Evolutionary conservation across 2,797 vertebrate species (phyloP).

Genomic region (Rhynchotus rufescens): DNA sequence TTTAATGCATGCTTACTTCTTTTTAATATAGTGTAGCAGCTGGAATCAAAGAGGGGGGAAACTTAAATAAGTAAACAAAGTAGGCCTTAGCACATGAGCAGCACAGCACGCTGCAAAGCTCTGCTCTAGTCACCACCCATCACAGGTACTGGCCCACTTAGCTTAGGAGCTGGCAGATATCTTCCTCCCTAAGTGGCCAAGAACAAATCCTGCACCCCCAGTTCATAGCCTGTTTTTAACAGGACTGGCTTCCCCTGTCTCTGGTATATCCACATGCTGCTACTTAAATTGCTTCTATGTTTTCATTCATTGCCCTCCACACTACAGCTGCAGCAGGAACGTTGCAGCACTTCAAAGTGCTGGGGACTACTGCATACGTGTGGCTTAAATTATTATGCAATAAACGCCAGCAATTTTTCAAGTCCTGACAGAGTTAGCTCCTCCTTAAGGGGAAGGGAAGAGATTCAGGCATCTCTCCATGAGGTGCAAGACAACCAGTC

Average conservation of each 20-base stretch:
- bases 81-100: background rate
- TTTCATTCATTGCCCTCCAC: constrained; percentile 68
- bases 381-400: constrained; percentile 34
- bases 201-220: constrained; percentile 39
- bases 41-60: constrained; percentile 14
- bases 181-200: constrained; percentile 52
- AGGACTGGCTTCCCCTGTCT: constrained; percentile 45
- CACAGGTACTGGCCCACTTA: constrained; percentile 47
- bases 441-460: background rate
- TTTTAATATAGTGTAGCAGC: constrained; percentile 53
- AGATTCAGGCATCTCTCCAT: background rate
- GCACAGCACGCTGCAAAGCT: background rate
- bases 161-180: constrained; percentile 38
- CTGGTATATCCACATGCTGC: constrained; percentile 69
- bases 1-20: constrained; percentile 58
- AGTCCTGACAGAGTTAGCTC: background rate
- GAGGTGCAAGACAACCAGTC: background rate
- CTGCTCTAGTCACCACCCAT: background rate
- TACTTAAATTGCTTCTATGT: constrained; percentile 75
- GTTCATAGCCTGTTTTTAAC: constrained; percentile 39
- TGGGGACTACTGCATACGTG: constrained; percentile 30
- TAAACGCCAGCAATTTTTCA: constrained; percentile 29
- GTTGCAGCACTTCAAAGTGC: constrained; percentile 63
- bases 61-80: background rate
- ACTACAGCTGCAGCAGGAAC: constrained; percentile 63